phyloP scores from a whole-genome alignment of 2,113 vertebrate genomes.

The Mormoops blainvillei region DNA sequence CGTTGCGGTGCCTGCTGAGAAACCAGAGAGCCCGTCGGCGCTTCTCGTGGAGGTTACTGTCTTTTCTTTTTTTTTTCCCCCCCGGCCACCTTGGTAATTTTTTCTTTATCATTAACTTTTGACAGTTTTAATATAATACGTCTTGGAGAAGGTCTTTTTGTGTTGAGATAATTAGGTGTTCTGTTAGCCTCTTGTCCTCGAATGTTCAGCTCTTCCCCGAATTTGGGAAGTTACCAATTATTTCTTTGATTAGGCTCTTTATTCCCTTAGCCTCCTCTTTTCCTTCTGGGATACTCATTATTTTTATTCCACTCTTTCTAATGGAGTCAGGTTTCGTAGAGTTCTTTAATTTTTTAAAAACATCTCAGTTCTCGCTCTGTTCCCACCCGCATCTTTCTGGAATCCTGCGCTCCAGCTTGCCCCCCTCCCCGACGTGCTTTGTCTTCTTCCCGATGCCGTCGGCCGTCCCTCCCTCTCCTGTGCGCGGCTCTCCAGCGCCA shows the following conservation, averaged over 20 bases:
- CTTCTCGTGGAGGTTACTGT: background rate
- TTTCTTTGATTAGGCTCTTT: background rate
- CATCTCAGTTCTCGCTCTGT: background rate
- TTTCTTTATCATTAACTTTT: background rate
- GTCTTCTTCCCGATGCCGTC: background rate
- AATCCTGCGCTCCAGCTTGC: background rate
- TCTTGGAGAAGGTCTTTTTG: background rate
- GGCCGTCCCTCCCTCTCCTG: background rate
- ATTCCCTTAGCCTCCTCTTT: background rate
- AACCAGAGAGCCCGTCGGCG: background rate
- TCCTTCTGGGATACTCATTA: background rate
- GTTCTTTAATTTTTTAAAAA: background rate
- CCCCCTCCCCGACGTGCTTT: background rate
- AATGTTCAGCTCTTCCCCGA: background rate
- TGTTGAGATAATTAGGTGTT: background rate
- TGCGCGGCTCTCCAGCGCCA: too few relatives aligned
- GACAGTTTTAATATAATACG: background rate
- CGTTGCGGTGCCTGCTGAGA: background rate
- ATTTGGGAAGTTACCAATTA: background rate
- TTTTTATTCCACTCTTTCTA: background rate
- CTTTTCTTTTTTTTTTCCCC: too few relatives aligned
- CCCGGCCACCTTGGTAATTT: background rate
- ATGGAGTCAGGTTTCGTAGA: background rate
- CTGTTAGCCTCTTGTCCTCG: background rate
- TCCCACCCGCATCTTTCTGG: background rate